phyloP scores from a whole-genome alignment of 2,888 invertebrate species.

The Ophonus ardosiacus region DNA sequence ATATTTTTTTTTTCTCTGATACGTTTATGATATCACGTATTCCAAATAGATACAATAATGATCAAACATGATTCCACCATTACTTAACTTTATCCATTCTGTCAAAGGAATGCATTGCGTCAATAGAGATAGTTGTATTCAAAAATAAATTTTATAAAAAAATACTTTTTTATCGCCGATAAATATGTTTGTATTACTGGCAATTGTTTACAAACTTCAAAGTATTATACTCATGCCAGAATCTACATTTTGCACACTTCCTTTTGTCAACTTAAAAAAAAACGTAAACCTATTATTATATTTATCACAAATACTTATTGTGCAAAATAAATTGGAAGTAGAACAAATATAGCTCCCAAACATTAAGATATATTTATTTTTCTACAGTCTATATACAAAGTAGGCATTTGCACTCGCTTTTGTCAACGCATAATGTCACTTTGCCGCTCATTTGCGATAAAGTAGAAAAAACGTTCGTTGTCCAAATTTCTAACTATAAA shows the following conservation, averaged over 20 bases:
- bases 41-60: not conserved
- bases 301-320: not conserved
- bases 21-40: not conserved
- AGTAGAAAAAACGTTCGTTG: too few species aligned
- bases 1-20: not conserved
- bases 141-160: constrained; percentile 34
- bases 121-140: constrained; percentile 11
- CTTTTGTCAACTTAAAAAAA: not conserved
- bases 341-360: too few species aligned
- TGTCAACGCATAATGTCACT: too few species aligned
- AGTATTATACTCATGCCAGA: not conserved
- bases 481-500: too few species aligned
- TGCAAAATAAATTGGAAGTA: not conserved
- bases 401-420: too few species aligned
- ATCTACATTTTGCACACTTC: not conserved
- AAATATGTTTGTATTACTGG: constrained; percentile 8
- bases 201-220: constrained; percentile 6
- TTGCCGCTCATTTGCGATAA: too few species aligned
- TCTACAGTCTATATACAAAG: too few species aligned
- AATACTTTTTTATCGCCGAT: constrained; percentile 1
- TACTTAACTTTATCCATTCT: constrained; percentile 14
- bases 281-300: not conserved
- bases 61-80: not conserved
- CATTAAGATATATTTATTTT: too few species aligned
- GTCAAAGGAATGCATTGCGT: constrained; percentile 15